These are phyloP conservation scores for Nasonia giraulti DNA, from an alignment of 1,140 invertebrate species.

Conservation along the genomic window DNA sequence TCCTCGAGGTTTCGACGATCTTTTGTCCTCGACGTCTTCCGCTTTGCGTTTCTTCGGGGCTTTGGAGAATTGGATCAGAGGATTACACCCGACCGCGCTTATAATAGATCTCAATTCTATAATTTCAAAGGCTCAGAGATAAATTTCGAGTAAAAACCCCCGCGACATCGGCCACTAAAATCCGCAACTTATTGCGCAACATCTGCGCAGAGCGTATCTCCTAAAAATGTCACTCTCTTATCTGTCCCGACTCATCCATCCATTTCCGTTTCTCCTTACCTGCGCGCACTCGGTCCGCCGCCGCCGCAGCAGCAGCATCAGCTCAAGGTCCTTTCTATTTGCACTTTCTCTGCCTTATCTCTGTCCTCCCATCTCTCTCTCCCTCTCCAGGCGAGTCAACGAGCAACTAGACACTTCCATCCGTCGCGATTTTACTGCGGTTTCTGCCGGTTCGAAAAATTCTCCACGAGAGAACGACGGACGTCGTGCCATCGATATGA, in stretches of 20 bases:
- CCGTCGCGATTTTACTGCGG: not conserved
- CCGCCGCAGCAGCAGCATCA: not conserved
- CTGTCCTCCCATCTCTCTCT: constrained; percentile 6
- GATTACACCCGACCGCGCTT: no score
- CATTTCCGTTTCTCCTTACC: constrained; percentile 34
- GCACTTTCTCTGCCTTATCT: constrained; percentile 47
- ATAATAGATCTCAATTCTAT: no score
- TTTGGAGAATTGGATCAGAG: not conserved
- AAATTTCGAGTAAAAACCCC: no score
- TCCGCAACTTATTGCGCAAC: constrained; percentile 35
- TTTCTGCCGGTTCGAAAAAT: constrained; percentile 19
- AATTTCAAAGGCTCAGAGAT: no score
- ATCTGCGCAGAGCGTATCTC: not conserved
- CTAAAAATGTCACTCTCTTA: constrained; percentile 44
- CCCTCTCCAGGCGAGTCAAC: not conserved
- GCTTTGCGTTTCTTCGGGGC: not conserved
- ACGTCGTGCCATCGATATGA: constrained; percentile 2
- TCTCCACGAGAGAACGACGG: not conserved
- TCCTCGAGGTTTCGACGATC: not conserved
- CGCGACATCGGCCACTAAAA: not conserved
- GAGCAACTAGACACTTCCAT: not conserved
- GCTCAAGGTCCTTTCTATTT: constrained; percentile 32
- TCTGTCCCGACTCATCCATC: constrained; percentile 21
- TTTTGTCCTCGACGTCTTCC: not conserved
- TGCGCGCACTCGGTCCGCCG: not conserved